A percentile compares a stretch with the other conserved stretches of the same genome.
phyloP scores from a whole-genome alignment of 2,113 vertebrate genomes.

The Tiliqua scincoides region DNA sequence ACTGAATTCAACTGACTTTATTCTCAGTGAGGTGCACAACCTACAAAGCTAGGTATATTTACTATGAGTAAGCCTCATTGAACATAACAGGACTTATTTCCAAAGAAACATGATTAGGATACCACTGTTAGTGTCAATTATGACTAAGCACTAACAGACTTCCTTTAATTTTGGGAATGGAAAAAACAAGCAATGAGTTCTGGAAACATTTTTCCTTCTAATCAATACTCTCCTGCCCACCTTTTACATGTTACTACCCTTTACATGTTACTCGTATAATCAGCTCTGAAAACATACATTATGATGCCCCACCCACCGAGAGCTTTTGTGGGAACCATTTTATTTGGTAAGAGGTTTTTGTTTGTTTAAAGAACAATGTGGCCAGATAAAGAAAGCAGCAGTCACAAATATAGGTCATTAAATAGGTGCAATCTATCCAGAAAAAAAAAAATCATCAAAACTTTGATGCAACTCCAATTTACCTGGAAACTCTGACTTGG shows the following conservation, averaged over 20 bases:
- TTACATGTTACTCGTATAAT: no score
- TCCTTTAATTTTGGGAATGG: neutral
- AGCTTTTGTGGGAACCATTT: neutral
- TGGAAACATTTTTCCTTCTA: no score
- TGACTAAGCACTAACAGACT: neutral
- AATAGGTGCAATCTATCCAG: neutral
- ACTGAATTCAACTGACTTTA: neutral
- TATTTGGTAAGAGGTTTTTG: neutral
- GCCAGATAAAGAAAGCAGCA: neutral
- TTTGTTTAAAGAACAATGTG: neutral
- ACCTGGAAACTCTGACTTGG: constrained; percentile 71
- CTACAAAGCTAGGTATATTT: neutral
- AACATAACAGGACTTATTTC: neutral
- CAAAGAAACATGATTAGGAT: neutral
- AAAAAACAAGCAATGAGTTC: neutral
- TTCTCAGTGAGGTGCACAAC: neutral
- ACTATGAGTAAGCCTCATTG: neutral
- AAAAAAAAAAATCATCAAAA: no score
- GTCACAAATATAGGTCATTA: neutral
- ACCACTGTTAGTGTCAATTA: neutral
- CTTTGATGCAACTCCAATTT: constrained; percentile 16
- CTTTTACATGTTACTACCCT: neutral
- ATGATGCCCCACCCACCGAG: no score
- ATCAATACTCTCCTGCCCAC: neutral
- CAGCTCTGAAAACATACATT: no score